Percentiles rank a stretch among this genome's conserved stretches.
These are phyloP conservation scores for Cataglyphis livida DNA, from an alignment of 2,888 invertebrate species.

Conservation along the genomic window DNA sequence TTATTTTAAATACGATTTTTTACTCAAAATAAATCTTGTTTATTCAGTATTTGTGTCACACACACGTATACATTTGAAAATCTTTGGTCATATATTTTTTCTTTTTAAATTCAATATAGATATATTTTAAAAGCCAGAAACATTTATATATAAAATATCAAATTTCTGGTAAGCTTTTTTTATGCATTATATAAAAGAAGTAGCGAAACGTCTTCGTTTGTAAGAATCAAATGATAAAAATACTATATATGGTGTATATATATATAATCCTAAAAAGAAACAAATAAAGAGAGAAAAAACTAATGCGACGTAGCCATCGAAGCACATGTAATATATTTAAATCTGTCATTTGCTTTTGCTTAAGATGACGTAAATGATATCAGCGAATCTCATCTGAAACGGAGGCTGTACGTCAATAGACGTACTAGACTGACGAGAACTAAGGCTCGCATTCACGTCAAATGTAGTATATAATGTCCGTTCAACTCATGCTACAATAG, in stretches of 20 bases:
- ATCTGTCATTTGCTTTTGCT: slow-evolving; percentile 38
- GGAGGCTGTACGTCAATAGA: slow-evolving; percentile 1
- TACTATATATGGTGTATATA: background rate
- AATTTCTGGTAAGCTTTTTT: background rate
- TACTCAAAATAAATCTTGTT: background rate
- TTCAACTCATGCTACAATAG: background rate
- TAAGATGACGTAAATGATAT: slow-evolving; percentile 47
- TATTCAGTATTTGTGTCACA: background rate
- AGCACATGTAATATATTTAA: slow-evolving; percentile 46
- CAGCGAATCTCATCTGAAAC: slow-evolving; percentile 45
- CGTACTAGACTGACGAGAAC: slow-evolving; percentile 10
- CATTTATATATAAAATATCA: background rate
- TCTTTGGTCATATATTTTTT: background rate
- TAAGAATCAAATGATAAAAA: too few relatives aligned
- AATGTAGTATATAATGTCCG: background rate
- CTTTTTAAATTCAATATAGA: background rate
- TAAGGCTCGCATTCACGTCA: background rate
- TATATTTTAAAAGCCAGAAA: background rate
- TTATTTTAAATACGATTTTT: background rate
- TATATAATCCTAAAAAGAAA: background rate
- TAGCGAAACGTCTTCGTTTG: background rate
- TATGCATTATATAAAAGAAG: background rate
- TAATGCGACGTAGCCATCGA: background rate
- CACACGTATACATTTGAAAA: background rate
- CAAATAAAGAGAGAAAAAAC: background rate